These are phyloP conservation scores for Lagenorhynchus albirostris DNA, from an alignment of 2,113 vertebrate genomes.

Conservation along the genomic window DNA sequence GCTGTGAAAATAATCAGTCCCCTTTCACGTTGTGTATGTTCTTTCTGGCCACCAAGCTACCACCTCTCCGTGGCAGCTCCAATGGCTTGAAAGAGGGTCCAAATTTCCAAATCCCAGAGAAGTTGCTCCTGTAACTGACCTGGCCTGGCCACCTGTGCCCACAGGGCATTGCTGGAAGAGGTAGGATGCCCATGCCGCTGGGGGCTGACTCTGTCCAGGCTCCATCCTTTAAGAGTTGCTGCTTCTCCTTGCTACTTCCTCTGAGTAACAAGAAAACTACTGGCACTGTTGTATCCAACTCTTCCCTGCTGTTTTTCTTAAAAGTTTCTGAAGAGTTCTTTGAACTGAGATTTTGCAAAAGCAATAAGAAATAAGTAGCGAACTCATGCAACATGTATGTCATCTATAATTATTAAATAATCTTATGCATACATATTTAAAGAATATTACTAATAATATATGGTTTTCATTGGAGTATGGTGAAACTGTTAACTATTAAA, in stretches of 20 bases:
- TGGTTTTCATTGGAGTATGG: not conserved
- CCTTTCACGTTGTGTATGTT: not conserved
- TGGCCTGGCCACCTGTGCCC: not conserved
- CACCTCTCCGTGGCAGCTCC: not conserved
- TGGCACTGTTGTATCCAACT: not conserved
- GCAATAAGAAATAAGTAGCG: not conserved
- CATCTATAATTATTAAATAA: not conserved
- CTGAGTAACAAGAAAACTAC: not conserved
- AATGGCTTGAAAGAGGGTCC: not conserved
- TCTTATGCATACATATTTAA: not conserved
- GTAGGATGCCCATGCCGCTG: rapidly evolving
- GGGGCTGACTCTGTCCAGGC: not conserved
- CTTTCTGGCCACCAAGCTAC: not conserved
- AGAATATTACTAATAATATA: not conserved
- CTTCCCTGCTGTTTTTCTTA: not conserved
- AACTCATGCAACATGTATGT: not conserved
- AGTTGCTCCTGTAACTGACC: not conserved
- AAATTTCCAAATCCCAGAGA: not conserved
- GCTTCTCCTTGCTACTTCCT: not conserved
- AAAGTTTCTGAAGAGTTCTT: not conserved
- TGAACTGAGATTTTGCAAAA: not conserved
- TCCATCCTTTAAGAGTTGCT: not conserved
- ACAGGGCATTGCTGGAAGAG: not conserved
- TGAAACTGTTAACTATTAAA: not conserved
- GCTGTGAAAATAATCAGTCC: not conserved